Conservation (phyloP, 2,113 vertebrate genomes). For the Lophura nycthemera region DNA sequence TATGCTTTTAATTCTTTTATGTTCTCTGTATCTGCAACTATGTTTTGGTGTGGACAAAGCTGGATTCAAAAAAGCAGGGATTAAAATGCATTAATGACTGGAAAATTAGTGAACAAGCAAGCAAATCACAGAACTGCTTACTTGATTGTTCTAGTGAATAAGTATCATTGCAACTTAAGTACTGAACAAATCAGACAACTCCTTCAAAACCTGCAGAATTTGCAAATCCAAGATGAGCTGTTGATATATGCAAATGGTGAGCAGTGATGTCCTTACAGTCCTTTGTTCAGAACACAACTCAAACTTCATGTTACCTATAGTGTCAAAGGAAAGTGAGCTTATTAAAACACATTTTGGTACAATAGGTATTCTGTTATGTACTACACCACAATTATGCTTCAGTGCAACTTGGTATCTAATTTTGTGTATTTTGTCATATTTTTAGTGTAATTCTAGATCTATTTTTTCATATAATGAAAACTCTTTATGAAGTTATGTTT, state of each 20-base stretch:
- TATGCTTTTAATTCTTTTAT: neutral
- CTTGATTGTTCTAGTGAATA: neutral
- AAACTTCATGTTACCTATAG: neutral
- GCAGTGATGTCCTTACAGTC: neutral
- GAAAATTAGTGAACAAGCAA: neutral
- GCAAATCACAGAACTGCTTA: neutral
- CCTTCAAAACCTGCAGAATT: neutral
- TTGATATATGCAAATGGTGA: neutral
- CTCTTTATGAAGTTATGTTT: rapidly evolving
- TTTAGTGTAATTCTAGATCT: neutral
- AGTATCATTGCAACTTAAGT: neutral
- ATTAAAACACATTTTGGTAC: neutral
- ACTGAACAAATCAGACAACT: neutral
- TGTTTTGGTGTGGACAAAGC: neutral
- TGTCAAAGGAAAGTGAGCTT: neutral
- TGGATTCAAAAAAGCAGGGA: neutral
- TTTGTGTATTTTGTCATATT: neutral
- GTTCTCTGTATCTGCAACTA: neutral
- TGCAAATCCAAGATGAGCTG: neutral
- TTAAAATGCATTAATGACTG: neutral
- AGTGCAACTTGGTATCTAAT: neutral
- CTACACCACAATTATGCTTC: neutral
- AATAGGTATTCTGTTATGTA: neutral
- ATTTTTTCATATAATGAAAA: neutral
- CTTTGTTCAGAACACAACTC: neutral